Percentiles rank a stretch among this genome's conserved stretches.
These are phyloP conservation scores for Drosophila infuscata DNA, from an alignment of 2,888 invertebrate species.

Conservation along the genomic window DNA sequence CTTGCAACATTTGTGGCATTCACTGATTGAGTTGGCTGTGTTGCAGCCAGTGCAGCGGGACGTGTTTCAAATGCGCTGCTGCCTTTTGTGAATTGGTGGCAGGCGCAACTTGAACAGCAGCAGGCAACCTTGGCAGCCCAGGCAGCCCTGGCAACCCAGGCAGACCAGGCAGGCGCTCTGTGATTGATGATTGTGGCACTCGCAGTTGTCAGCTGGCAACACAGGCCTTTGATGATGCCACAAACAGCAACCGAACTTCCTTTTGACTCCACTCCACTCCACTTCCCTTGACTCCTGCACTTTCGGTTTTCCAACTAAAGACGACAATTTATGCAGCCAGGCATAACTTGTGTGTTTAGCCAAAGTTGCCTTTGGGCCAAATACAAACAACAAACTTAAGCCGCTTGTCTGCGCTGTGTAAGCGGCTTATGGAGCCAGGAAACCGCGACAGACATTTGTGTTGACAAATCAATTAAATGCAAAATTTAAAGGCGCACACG, in stretches of 20 bases:
- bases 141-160: too few species aligned
- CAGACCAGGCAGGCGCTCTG: constrained; percentile 24
- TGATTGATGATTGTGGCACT: constrained; percentile 76
- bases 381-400: constrained; percentile 32
- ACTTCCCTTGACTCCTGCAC: constrained; percentile 20
- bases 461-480: constrained; percentile 82
- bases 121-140: constrained; percentile 1
- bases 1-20: constrained; percentile 47
- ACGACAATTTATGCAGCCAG: constrained; percentile 71
- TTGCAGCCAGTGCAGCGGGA: constrained; percentile 3
- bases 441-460: constrained; percentile 67
- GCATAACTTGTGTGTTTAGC: constrained; percentile 71
- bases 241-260: constrained; percentile 17
- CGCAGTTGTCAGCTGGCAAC: constrained; percentile 49
- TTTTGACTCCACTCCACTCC: constrained; percentile 11
- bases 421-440: constrained; percentile 64
- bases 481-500: constrained; percentile 72
- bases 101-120: constrained; percentile 48
- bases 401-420: constrained; percentile 42
- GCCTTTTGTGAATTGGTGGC: constrained; percentile 18
- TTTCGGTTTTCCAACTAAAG: constrained; percentile 71
- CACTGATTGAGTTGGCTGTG: constrained; percentile 55
- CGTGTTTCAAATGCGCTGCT: constrained; percentile 36
- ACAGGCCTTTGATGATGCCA: constrained; percentile 64
- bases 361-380: constrained; percentile 30